Evolutionary conservation across 2,113 vertebrate genomes (phyloP).

Genomic region (human (Homo sapiens)): DNA sequence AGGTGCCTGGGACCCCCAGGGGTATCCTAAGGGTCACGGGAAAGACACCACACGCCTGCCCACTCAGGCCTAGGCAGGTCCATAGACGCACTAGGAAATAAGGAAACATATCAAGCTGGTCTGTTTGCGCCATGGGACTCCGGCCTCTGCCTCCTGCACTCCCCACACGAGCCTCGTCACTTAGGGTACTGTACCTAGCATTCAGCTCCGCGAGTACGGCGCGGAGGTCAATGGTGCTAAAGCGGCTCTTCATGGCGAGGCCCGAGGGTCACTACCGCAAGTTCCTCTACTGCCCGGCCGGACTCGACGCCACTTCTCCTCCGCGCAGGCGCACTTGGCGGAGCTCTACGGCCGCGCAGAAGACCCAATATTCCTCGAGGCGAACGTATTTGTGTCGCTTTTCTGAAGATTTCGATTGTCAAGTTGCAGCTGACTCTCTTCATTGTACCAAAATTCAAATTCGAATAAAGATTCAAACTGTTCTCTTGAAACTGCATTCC

Average conservation of each 20-base stretch:
- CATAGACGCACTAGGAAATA: not conserved
- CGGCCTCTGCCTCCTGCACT: slow-evolving; percentile 30
- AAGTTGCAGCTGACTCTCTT: rapidly evolving
- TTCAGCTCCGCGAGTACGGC: slow-evolving; percentile 93
- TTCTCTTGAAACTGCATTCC: not conserved
- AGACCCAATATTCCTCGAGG: slow-evolving; percentile 45
- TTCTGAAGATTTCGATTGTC: rapidly evolving
- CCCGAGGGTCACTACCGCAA: rapidly evolving
- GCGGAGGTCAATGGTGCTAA: slow-evolving; percentile 93
- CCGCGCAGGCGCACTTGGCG: slow-evolving; percentile 59
- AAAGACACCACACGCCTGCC: not conserved
- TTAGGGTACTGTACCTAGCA: slow-evolving; percentile 81
- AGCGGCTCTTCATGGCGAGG: slow-evolving; percentile 92
- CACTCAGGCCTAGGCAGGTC: slow-evolving; percentile 2
- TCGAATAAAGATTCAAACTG: not conserved
- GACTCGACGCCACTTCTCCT: not conserved
- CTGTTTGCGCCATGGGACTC: rapidly evolving
- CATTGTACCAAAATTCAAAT: not conserved
- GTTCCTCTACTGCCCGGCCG: rapidly evolving
- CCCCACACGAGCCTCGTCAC: not conserved
- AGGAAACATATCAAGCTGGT: rapidly evolving
- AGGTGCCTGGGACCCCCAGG: not conserved
- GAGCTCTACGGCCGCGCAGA: not conserved
- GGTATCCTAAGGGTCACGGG: rapidly evolving
- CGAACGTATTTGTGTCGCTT: not conserved